Base-by-base conservation (phyloP, 2,797 vertebrate species). In the Xenentodon cancila region DNA sequence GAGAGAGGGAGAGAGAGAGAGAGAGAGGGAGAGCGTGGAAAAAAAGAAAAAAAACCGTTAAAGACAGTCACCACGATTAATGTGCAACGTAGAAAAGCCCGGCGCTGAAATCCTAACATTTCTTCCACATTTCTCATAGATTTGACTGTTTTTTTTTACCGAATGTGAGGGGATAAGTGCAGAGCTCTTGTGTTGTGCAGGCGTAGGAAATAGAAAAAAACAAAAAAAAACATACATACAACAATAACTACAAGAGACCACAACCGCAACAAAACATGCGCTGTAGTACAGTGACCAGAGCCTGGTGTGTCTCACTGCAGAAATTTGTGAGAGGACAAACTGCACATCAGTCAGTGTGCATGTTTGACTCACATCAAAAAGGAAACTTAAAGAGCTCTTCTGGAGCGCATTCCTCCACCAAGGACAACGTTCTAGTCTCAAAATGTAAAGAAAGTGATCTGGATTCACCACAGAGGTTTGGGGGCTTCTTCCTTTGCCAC, bases 1-100 rank as follows among this genome's bases (percentile, higher is more conserved):
- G 30, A 30, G 30, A 30, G 30, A 30, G 7, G 7, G 30, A 30
- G 7, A 30, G 30, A 30, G 30, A 30, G 30, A n/a, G 30, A 30
- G 30, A 30, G 7, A 30, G 30, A 30, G 7, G 7, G 30, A 30
- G 30, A 30, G 30, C 4, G 7, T 12, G 8, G 48, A 50, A 21
- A 50, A 44, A 44, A 9, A 4, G 67, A 59, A 64, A 62, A 67
- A 59, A 58, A 71, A 79, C 64, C 30, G 53, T 55, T 60, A 62
- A 74, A 75, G 55, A 49, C 60, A 69, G 64, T 58, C 65, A 75
- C 79, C 84, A 76, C 79, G 87, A 80, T 59, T 84, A 61, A 85
- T 76, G 79, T 12, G 11, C 11, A 72, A 69, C 57, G 69, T 63
- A 70, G 76, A 84, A 73, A 83, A 75, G 58, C 54, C 16, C 64